Evolutionary conservation across 2,888 invertebrate species (phyloP), one percentile per base, ranked within the genome.

Genomic region (Ochropleura leucogaster): DNA sequence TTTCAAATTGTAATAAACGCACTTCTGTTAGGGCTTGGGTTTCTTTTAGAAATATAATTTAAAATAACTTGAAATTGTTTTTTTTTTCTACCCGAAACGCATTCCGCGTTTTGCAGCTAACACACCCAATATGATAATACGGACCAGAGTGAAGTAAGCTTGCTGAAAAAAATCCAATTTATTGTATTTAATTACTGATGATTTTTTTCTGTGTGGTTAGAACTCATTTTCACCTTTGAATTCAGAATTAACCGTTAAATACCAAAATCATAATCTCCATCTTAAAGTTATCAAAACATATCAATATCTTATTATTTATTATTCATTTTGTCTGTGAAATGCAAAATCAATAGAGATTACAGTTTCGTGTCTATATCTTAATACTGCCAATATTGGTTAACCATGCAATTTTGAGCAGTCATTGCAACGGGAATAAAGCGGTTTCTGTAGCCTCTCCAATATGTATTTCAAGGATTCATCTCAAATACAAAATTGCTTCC

Each of bases 401-500:
- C 55, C 2, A 10, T 40, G 63, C 42, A 46, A 57, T 57, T 63
- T 10, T 4, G 6, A 46, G n/a, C 12, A 20, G 44, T n/a, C 42
- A 53, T 49, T 62, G 20, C 18, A 64, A 47, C 0, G 0, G 12
- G 4, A 53, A 60, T 65, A 59, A 49, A 55, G 16, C 68, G 10
- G 42, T 2, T 46, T 49, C 7, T 51, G 9, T 51, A 47, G 40
- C 30, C 59, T 60, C 30, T 65, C 3, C 10, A 42, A 69, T 74
- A 79, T 69, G 9, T 60, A 62, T n/a, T 44, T 44, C 4, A 59
- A 30, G 20, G 18, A 72, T 72, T 63, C 40, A 53, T 40, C 18
- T 46, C 12, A 77, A 73, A 70, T 69, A 68, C 82, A 68, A 68
- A 77, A 70, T 70, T 79, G 55, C 14, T 67, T 68, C 60, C 10